phyloP scores from a whole-genome alignment of 1,140 invertebrate genomes.

The Acromyrmex echinatior region DNA sequence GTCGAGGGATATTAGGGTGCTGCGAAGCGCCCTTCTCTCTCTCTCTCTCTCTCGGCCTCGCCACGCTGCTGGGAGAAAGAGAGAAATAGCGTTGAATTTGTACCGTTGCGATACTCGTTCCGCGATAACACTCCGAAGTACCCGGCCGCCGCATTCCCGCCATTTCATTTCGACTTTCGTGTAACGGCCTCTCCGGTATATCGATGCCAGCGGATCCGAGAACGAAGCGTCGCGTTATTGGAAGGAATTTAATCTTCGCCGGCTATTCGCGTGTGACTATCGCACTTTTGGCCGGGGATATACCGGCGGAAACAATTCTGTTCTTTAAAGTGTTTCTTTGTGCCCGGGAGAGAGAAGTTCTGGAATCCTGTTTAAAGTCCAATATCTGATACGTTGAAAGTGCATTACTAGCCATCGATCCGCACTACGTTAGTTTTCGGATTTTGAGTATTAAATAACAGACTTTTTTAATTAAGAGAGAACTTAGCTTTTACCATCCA shows the following conservation, averaged over 20 bases:
- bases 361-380: not conserved
- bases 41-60: conserved; percentile 26
- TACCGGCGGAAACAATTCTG: conserved; percentile 38
- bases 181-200: conserved; percentile 55
- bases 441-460: not conserved
- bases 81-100: conserved; percentile 71
- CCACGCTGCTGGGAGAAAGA: not conserved
- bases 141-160: conserved; percentile 75
- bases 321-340: conserved; percentile 40
- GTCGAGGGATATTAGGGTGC: conserved; percentile 76
- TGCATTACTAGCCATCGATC: not conserved
- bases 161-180: conserved; percentile 78
- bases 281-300: not conserved
- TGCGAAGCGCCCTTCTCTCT: conserved; percentile 57
- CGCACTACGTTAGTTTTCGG: not conserved
- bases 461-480: not conserved
- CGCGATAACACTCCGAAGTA: conserved; percentile 73
- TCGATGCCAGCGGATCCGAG: conserved; percentile 60
- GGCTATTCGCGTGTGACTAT: conserved; percentile 55
- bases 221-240: conserved; percentile 63
- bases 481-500: not conserved
- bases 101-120: conserved; percentile 72
- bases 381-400: not conserved
- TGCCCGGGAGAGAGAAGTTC: not conserved
- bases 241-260: conserved; percentile 71